Conservation (phyloP, 1,140 invertebrate species). For the Galleria mellonella region DNA sequence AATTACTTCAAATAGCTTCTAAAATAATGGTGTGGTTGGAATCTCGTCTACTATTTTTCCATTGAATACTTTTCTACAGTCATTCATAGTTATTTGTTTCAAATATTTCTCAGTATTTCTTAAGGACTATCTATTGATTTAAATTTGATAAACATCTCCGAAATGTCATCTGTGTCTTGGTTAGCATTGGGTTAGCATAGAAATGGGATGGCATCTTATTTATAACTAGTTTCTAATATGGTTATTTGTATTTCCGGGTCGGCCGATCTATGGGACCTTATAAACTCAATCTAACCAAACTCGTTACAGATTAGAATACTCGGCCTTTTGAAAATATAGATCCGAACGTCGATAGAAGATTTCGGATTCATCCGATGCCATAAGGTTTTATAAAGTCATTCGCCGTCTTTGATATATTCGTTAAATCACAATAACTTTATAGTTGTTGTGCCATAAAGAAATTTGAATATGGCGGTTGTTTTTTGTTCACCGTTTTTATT, state of each 20-base stretch:
- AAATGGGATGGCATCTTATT: slow-evolving; percentile 8
- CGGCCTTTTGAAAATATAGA: not conserved
- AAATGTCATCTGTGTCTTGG: slow-evolving; percentile 4
- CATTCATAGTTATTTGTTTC: slow-evolving; percentile 1
- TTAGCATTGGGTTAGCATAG: slow-evolving; percentile 6
- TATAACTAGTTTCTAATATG: slow-evolving; percentile 9
- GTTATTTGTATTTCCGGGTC: slow-evolving; percentile 7
- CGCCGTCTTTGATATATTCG: slow-evolving; percentile 2
- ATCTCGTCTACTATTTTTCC: not conserved
- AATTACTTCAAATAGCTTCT: too few relatives aligned
- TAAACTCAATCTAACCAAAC: not conserved
- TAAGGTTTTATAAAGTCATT: slow-evolving; percentile 8
- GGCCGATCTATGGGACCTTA: not conserved
- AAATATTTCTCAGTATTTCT: not conserved
- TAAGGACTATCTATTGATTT: slow-evolving; percentile 5
- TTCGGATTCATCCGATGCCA: not conserved
- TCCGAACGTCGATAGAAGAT: not conserved
- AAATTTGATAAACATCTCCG: slow-evolving; percentile 6
- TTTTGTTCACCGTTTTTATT: slow-evolving; percentile 53
- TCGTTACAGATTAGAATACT: not conserved
- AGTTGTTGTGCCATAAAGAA: slow-evolving; percentile 39
- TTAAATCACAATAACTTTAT: slow-evolving; percentile 25
- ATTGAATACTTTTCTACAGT: not conserved
- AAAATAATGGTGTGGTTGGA: not conserved
- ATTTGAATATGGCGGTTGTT: slow-evolving; percentile 43